Conservation (phyloP, 2,888 invertebrate genomes). For the Creontiades dilutus region DNA sequence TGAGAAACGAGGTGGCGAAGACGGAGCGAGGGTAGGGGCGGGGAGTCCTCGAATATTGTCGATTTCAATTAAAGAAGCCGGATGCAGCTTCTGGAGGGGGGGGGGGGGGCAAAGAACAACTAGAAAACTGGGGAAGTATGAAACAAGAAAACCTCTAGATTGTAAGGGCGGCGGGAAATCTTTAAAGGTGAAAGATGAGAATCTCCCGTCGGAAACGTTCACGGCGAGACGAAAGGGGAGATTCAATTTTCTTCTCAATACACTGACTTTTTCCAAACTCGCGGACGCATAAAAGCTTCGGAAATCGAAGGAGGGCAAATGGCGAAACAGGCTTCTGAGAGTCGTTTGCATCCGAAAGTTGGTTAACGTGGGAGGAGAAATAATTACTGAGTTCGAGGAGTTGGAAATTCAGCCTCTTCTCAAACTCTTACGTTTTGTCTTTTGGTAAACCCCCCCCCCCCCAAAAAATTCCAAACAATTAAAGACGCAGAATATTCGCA, state of each 20-base stretch:
- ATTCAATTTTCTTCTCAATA: neutral
- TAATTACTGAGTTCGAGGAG: neutral
- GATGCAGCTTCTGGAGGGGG: neutral
- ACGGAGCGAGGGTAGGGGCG: neutral
- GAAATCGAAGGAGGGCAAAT: neutral
- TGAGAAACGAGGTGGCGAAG: neutral
- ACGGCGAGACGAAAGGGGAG: neutral
- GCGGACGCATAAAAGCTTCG: neutral
- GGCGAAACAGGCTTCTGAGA: too few species aligned
- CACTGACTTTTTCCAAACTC: neutral
- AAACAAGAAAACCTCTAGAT: conserved; percentile 1
- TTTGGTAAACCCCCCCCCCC: neutral
- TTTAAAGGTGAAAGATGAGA: neutral
- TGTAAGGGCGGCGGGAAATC: neutral
- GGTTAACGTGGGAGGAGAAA: conserved; percentile 11
- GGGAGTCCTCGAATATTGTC: neutral
- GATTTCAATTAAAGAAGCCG: conserved; percentile 13
- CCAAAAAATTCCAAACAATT: too few species aligned
- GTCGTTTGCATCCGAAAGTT: too few species aligned
- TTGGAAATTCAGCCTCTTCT: conserved; percentile 4
- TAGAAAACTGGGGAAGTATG: neutral
- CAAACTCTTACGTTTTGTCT: neutral
- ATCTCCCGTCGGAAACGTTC: neutral
- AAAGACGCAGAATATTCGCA: neutral
- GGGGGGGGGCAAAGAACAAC: neutral